phyloP scores from a whole-genome alignment of 2,797 vertebrate species.

The Amniataba percoides region DNA sequence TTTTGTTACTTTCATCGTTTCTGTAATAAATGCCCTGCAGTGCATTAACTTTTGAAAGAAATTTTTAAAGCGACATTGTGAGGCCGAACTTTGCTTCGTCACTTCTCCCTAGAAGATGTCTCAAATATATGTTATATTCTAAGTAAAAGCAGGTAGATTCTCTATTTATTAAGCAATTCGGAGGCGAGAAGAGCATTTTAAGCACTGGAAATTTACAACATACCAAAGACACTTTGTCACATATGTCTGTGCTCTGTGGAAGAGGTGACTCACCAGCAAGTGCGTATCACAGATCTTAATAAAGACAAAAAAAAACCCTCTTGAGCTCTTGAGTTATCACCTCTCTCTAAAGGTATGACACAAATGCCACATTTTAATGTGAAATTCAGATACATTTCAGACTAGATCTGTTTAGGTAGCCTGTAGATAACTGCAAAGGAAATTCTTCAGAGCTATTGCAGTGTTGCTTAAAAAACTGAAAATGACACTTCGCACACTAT shows the following conservation, averaged over 20 bases:
- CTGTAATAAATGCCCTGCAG: not conserved
- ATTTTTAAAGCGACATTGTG: not conserved
- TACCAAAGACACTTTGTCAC: slow-evolving; percentile 21
- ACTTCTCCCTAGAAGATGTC: not conserved
- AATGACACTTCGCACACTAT: not conserved
- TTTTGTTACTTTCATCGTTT: not conserved
- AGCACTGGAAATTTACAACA: slow-evolving; percentile 19
- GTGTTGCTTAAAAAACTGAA: not conserved
- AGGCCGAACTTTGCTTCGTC: not conserved
- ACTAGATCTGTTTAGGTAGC: not conserved
- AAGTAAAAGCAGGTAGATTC: not conserved
- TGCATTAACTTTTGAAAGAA: not conserved
- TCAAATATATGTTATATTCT: not conserved
- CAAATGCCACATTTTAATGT: not conserved
- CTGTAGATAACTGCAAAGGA: not conserved
- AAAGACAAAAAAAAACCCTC: not conserved
- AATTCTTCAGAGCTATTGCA: slow-evolving; percentile 13
- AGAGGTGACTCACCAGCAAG: slow-evolving; percentile 35
- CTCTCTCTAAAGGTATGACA: not conserved
- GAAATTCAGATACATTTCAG: not conserved
- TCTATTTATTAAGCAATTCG: not conserved
- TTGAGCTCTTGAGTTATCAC: not conserved
- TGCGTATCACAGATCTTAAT: not conserved
- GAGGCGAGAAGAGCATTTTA: not conserved
- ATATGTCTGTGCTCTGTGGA: not conserved